A percentile compares a stretch with the other conserved stretches of the same genome.
Conservation (phyloP, 2,797 vertebrate species). For the Halcyon leucocephala region DNA sequence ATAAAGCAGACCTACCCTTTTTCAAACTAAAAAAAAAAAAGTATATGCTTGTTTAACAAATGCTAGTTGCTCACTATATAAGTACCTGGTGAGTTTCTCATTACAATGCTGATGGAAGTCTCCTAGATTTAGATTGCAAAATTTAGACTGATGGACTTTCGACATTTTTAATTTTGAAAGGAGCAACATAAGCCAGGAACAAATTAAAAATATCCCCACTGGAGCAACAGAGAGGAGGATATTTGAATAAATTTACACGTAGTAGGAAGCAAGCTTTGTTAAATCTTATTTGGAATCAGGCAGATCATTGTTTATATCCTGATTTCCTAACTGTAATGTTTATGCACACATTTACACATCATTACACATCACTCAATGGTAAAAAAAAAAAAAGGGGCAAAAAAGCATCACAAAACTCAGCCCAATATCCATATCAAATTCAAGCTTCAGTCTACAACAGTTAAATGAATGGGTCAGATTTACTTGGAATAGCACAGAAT, state of each 20-base stretch:
- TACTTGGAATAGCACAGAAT: background rate
- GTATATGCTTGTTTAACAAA: background rate
- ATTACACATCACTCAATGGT: background rate
- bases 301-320: background rate
- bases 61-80: background rate
- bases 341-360: background rate
- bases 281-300: background rate
- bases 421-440: background rate
- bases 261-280: background rate
- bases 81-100: background rate
- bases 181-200: background rate
- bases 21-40: background rate
- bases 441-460: background rate
- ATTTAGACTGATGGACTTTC: background rate
- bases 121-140: background rate
- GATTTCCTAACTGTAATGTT: background rate
- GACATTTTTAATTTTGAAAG: background rate
- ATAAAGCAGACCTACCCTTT: background rate
- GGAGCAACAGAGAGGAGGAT: background rate
- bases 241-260: background rate
- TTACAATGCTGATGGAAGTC: background rate
- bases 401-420: background rate
- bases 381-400: background rate
- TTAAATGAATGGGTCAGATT: background rate
- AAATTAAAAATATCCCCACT: background rate